Evolutionary conservation across 2,113 vertebrate species (phyloP).

Genomic region (Embiotoca jacksoni): DNA sequence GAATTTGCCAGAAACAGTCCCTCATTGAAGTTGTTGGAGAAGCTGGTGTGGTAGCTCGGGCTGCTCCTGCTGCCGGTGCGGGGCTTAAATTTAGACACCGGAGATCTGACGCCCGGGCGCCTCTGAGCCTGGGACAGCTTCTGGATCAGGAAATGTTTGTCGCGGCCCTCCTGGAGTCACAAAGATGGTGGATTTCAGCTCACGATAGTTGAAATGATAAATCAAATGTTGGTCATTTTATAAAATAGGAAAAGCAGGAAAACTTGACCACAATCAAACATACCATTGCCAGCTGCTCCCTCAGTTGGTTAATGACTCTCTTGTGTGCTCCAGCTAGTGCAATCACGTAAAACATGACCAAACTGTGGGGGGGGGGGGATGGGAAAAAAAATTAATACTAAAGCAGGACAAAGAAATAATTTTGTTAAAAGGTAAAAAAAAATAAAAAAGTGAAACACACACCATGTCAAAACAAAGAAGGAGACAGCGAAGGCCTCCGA

Average conservation of each 20-base stretch:
- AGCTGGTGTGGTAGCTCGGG: conserved; percentile 75
- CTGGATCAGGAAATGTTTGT: conserved; percentile 92
- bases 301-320: conserved; percentile 89
- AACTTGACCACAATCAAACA: conserved; percentile 53
- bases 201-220: background rate
- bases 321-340: conserved; percentile 94
- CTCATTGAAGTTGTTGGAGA: conserved; percentile 63
- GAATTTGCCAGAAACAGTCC: conserved; percentile 70
- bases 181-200: background rate
- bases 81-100: conserved; percentile 4
- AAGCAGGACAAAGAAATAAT: background rate
- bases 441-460: conserved; percentile 53
- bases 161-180: conserved; percentile 86
- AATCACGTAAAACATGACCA: conserved; percentile 94
- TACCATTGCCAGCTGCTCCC: conserved; percentile 93
- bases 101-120: background rate
- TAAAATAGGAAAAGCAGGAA: background rate
- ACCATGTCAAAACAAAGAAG: conserved; percentile 94
- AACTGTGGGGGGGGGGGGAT: conserved; percentile 78
- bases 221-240: background rate
- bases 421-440: background rate
- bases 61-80: conserved; percentile 41
- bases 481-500: conserved; percentile 94
- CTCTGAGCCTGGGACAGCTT: conserved; percentile 74
- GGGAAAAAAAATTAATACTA: background rate